Evolutionary conservation across 2,113 vertebrate genomes (phyloP).

Genomic region (Garra rufa): DNA sequence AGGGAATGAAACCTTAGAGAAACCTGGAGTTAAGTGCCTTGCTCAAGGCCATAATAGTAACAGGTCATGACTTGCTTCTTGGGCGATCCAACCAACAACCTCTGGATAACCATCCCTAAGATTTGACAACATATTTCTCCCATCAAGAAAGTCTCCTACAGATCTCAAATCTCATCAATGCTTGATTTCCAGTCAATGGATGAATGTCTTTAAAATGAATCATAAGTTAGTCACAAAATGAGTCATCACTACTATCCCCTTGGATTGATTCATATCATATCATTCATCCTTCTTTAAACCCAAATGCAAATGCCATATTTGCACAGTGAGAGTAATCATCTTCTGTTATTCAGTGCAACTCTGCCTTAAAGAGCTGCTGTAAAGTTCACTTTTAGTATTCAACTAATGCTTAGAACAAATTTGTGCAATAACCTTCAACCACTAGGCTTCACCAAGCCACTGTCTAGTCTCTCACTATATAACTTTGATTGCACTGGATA

Average conservation of each 20-base stretch:
- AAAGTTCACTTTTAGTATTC: not conserved
- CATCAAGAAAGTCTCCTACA: not conserved
- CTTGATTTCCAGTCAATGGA: not conserved
- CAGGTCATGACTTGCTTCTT: conserved; percentile 1
- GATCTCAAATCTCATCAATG: not conserved
- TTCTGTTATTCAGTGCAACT: not conserved
- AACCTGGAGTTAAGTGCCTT: not conserved
- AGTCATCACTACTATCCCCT: not conserved
- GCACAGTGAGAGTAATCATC: no score
- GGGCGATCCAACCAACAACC: not conserved
- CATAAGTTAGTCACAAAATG: not conserved
- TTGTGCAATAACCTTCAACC: not conserved
- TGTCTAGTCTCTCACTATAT: not conserved
- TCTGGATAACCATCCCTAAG: not conserved
- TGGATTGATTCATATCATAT: not conserved
- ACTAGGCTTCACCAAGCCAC: not conserved
- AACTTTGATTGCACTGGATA: not conserved
- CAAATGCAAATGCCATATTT: not conserved
- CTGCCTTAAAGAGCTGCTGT: not conserved
- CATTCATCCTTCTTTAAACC: not conserved
- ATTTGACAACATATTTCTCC: not conserved
- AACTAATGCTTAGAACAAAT: not conserved
- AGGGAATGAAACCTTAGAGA: not conserved
- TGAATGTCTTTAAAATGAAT: not conserved
- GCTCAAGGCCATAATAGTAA: not conserved